A percentile compares a stretch with the other conserved stretches of the same genome.
Conservation (phyloP, 2,113 vertebrate genomes). For the Sigmodon hispidus region DNA sequence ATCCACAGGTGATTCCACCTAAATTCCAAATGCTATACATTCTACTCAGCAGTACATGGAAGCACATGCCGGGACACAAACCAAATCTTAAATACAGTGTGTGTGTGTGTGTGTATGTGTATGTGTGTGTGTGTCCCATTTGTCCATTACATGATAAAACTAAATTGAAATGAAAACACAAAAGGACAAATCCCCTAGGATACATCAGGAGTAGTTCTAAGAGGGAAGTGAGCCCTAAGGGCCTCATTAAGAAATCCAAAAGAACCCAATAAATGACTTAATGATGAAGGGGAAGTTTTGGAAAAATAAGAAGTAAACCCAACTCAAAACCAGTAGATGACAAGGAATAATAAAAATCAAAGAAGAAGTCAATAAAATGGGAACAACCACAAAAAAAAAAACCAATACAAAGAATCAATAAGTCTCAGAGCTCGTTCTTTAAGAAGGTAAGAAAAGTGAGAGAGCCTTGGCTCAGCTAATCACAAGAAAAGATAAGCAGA, state of each 20-base stretch:
- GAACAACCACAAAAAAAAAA: not conserved
- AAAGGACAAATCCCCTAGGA: not conserved
- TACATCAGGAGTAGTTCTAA: not conserved
- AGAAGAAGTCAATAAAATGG: not conserved
- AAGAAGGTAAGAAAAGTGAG: not conserved
- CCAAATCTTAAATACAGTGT: not conserved
- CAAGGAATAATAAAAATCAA: not conserved
- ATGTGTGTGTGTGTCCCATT: not conserved
- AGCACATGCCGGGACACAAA: not conserved
- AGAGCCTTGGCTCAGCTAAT: not conserved
- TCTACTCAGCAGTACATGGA: not conserved
- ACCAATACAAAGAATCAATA: not conserved
- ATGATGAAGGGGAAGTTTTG: not conserved
- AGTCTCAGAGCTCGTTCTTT: not conserved
- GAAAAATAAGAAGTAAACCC: not conserved
- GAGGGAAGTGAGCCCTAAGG: not conserved
- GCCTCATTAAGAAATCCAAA: not conserved
- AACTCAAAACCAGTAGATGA: not conserved
- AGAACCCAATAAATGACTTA: not conserved
- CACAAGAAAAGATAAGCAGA: not conserved
- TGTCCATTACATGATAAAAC: not conserved
- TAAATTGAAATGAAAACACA: not conserved
- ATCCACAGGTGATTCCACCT: not conserved
- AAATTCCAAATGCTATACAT: not conserved
- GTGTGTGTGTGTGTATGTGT: not conserved